Percentiles rank a stretch among this genome's conserved stretches.
Evolutionary conservation across 2,113 vertebrate genomes (phyloP).

Genomic region (Desmodus rotundus): DNA sequence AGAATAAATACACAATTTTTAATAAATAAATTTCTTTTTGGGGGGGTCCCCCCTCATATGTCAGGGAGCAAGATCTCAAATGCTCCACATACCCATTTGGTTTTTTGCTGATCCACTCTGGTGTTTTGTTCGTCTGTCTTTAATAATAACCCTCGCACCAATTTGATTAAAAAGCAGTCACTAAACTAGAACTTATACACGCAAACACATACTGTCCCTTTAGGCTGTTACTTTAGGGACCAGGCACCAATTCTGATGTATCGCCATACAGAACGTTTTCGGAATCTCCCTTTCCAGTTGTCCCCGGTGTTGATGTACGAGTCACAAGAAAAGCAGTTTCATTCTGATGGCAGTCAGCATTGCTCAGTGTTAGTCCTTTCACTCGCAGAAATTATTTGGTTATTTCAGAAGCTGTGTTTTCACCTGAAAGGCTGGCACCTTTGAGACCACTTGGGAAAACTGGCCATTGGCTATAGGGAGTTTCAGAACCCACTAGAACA

Average conservation of each 20-base stretch:
- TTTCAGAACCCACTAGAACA: neutral
- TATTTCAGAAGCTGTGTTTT: neutral
- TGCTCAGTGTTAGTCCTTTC: neutral
- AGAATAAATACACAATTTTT: too few species aligned
- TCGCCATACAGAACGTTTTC: neutral
- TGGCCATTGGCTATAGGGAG: neutral
- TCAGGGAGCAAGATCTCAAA: neutral
- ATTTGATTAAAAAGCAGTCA: neutral
- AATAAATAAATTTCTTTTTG: too few species aligned
- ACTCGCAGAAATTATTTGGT: neutral
- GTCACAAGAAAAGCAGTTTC: neutral
- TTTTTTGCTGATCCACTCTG: neutral
- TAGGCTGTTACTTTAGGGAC: neutral
- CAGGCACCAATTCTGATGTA: neutral
- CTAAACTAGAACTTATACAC: neutral
- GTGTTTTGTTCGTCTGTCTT: neutral
- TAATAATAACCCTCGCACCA: neutral
- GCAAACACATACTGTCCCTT: neutral
- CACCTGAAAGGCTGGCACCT: neutral
- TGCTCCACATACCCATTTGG: neutral
- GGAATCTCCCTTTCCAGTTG: neutral
- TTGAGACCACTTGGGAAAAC: neutral
- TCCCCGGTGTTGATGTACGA: neutral
- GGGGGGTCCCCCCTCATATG: too few species aligned
- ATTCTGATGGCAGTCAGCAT: neutral